These are phyloP conservation scores for Acromyrmex charruanus DNA, from an alignment of 1,140 invertebrate species.

Conservation along the genomic window DNA sequence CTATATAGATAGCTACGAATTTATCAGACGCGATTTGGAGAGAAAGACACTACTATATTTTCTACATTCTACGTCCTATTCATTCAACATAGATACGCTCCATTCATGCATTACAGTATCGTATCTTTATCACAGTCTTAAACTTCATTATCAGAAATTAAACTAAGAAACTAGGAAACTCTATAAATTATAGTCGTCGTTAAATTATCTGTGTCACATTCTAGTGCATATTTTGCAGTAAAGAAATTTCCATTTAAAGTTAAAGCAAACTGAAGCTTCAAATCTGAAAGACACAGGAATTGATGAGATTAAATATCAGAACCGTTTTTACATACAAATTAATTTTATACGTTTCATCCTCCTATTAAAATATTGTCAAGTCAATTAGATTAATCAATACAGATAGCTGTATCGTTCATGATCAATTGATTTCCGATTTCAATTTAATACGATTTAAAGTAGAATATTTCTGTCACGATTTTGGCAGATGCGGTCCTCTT, in stretches of 20 bases:
- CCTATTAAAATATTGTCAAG: neutral
- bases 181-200: neutral
- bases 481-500: neutral
- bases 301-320: neutral
- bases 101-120: neutral
- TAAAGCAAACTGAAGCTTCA: neutral
- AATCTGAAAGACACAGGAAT: neutral
- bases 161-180: neutral
- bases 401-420: neutral
- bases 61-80: neutral
- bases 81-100: neutral
- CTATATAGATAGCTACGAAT: constrained; percentile 30
- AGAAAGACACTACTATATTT: neutral
- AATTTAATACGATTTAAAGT: neutral
- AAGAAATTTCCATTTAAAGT: neutral
- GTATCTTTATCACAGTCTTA: neutral
- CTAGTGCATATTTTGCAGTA: neutral
- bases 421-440: neutral
- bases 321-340: neutral
- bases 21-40: constrained; percentile 6
- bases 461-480: neutral
- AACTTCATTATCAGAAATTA: neutral
- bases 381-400: neutral
- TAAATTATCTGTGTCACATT: neutral
- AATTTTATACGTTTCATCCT: neutral